These are phyloP conservation scores for Dromius quadrimaculatus DNA, from an alignment of 2,888 invertebrate genomes.

Conservation along the genomic window DNA sequence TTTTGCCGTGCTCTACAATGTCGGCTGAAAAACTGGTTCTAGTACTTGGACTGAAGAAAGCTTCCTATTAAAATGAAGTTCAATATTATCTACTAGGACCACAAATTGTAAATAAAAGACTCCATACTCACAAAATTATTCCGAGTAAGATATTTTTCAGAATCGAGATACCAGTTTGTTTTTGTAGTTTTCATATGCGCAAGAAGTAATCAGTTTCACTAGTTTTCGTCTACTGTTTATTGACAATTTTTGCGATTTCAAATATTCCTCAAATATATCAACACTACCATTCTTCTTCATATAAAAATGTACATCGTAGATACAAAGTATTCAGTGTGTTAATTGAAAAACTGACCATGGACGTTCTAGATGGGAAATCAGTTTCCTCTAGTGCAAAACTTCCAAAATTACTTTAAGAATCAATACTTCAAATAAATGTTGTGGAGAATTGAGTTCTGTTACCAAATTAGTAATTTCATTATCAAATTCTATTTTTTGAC, in stretches of 20 bases:
- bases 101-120: constrained; percentile 1
- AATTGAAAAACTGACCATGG: no score
- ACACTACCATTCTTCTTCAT: background rate
- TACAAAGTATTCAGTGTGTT: background rate
- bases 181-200: background rate
- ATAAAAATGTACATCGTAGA: background rate
- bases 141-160: background rate
- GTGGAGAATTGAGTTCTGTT: no score
- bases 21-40: background rate
- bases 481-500: background rate
- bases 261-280: background rate
- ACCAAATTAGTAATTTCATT: background rate
- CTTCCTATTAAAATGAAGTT: background rate
- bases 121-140: background rate
- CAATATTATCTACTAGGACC: background rate
- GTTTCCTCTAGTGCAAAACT: background rate
- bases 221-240: background rate
- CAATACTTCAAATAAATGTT: no score
- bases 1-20: background rate
- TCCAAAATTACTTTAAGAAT: no score
- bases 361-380: background rate
- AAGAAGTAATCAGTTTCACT: background rate
- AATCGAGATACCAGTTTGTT: background rate
- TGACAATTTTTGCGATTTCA: background rate
- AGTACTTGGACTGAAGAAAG: background rate